Base-by-base conservation (phyloP, 2,113 vertebrate genomes). In the Oenanthe melanoleuca region DNA sequence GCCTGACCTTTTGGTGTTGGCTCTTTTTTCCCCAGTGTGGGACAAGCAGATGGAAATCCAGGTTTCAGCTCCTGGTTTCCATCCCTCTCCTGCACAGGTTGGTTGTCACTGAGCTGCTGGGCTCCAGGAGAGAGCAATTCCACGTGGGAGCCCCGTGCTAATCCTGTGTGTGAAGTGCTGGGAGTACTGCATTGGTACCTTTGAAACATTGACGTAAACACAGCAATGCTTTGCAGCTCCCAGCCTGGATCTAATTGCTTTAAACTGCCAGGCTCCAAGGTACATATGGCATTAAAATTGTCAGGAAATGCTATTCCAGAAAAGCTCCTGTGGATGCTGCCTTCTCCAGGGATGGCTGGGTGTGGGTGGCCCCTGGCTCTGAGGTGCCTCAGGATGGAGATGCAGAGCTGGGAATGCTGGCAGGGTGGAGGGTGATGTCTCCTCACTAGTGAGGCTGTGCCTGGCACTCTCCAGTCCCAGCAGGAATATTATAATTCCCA, bases 211-310 rank as follows among this genome's bases (percentile, higher is more conserved):
- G 83, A 80, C 8, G 31, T 67, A 84, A 79, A 80, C 44, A 60
- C 60, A 53, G 64, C 47, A 88, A 74, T 4, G 70, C 77, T 92
- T 55, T 86, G 80, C 86, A 88, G 86, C 70, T 67, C 55, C 83
- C 77, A 84, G 92, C 78, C 56, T 50, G 15, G n/a, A 47, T 56
- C 37, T 71, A 70, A 66, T 92, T 14, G 37, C 83, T 71, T 52
- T 40, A 69, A 91, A 81, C 53, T 84, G 86, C 66, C 66, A 37
- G 79, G 63, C 88, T 94, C 59, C 4, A 11, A 83, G 44, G 73
- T 72, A 21, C 70, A 25, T 20, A 28, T 9, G 56, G 47, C 34
- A 6, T 67, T 88, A 77, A 72, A 73, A 59, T 33, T 38, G 55
- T 38, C 70, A 44, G 3, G 5, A 42, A 88, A 61, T 25, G 40